Evolutionary conservation across 53 echinoderm and acorn worm genomes (phyloP).

Genomic region (Arbacia lixula): DNA sequence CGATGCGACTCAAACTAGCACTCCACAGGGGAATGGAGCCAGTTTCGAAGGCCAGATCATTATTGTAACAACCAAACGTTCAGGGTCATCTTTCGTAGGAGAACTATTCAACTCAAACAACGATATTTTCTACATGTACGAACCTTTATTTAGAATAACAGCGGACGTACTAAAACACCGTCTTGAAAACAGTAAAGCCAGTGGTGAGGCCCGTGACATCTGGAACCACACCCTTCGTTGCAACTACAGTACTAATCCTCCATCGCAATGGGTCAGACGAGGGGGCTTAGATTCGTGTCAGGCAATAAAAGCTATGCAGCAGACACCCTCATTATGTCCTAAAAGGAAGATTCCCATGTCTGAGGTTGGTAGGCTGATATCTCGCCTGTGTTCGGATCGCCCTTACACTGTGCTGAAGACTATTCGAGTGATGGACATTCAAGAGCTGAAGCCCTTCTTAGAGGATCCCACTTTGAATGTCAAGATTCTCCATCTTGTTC

Average conservation of each 20-base stretch:
- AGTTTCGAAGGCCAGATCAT: slow-evolving; percentile 47
- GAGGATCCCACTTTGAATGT: slow-evolving; percentile 47
- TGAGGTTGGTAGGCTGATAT: slow-evolving; percentile 27
- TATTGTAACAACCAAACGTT: slow-evolving; percentile 76
- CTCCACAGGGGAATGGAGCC: too few relatives aligned
- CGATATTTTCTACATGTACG: slow-evolving; percentile 74
- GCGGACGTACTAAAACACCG: slow-evolving; percentile 45
- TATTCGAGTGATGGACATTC: slow-evolving; percentile 71
- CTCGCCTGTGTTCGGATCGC: slow-evolving; percentile 24
- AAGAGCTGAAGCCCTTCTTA: slow-evolving; percentile 49
- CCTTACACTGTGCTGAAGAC: slow-evolving; percentile 68
- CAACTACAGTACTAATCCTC: background rate
- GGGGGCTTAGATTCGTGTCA: slow-evolving; percentile 5
- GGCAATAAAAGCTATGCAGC: slow-evolving; percentile 8
- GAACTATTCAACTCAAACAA: slow-evolving; percentile 84
- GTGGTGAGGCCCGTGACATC: background rate
- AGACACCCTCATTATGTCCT: slow-evolving; percentile 30
- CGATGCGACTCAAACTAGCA: too few relatives aligned
- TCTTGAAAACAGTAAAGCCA: background rate
- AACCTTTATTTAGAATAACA: slow-evolving; percentile 71
- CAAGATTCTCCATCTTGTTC: slow-evolving; percentile 78
- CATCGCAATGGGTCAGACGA: slow-evolving; percentile 7
- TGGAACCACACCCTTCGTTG: slow-evolving; percentile 52
- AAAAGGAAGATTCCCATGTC: background rate
- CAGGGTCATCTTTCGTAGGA: slow-evolving; percentile 90